phyloP scores from a whole-genome alignment of 1,140 invertebrate species.

The Acarapis woodi region DNA sequence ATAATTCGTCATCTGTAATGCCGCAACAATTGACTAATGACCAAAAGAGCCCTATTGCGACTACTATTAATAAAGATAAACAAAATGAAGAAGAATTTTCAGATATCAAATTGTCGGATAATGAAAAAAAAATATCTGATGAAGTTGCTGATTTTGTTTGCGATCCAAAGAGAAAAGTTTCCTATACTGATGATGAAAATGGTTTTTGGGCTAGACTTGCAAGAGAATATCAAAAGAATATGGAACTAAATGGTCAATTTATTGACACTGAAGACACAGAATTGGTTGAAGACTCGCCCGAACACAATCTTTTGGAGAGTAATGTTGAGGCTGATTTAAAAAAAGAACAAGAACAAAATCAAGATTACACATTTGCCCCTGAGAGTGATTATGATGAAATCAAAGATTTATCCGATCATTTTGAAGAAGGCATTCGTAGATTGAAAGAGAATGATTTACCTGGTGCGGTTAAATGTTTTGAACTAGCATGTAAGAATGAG shows the following conservation, averaged over 20 bases:
- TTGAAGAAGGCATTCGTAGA: conserved; percentile 53
- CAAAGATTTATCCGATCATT: conserved; percentile 24
- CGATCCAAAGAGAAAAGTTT: neutral
- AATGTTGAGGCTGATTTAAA: neutral
- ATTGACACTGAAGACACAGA: neutral
- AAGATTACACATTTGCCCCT: conserved; percentile 52
- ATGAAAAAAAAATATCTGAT: too few relatives aligned
- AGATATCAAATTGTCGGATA: neutral
- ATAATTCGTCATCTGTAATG: neutral
- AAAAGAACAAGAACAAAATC: too few relatives aligned
- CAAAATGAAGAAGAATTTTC: neutral
- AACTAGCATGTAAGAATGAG: conserved; percentile 66
- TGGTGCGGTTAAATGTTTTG: conserved; percentile 81
- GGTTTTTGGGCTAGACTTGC: conserved; percentile 43
- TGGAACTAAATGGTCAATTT: conserved; percentile 12
- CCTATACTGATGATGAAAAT: conserved; percentile 19
- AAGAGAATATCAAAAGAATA: conserved; percentile 40
- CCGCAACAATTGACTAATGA: neutral
- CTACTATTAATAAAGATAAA: neutral
- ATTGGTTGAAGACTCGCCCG: neutral
- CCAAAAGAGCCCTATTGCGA: neutral
- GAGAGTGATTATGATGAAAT: conserved; percentile 58
- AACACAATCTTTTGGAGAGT: neutral
- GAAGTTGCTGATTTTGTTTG: too few relatives aligned
- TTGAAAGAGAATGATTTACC: conserved; percentile 62